These are phyloP conservation scores for Sinocyclocheilus anshuiensis DNA, from an alignment of 2,113 vertebrate genomes.

Conservation along the genomic window DNA sequence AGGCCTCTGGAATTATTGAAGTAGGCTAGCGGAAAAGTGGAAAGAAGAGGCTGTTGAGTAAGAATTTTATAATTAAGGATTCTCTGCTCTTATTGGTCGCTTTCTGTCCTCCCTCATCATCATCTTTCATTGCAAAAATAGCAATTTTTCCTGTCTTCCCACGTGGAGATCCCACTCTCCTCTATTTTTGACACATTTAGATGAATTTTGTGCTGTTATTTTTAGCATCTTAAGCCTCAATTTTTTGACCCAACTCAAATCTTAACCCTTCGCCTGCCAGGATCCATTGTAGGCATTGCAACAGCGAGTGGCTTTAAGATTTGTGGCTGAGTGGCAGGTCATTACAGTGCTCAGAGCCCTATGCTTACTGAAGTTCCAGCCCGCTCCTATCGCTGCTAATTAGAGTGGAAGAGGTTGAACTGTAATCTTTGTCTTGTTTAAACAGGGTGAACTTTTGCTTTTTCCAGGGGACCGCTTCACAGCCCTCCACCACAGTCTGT, in stretches of 20 bases:
- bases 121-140: slow-evolving; percentile 5
- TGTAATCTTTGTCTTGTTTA: slow-evolving; percentile 60
- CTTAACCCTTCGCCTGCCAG: slow-evolving; percentile 9
- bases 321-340: slow-evolving; percentile 41
- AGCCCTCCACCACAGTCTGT: background rate
- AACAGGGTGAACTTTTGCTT: slow-evolving; percentile 53
- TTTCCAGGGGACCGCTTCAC: slow-evolving; percentile 27
- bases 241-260: background rate
- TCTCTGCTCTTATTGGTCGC: slow-evolving; percentile 12
- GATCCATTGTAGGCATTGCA: background rate
- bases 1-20: background rate
- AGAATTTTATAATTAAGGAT: slow-evolving; percentile 17
- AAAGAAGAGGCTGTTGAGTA: slow-evolving; percentile 5
- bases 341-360: background rate
- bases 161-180: slow-evolving; percentile 7
- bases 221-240: slow-evolving; percentile 5
- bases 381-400: slow-evolving; percentile 54
- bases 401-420: slow-evolving; percentile 53
- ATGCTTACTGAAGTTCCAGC: slow-evolving; percentile 48
- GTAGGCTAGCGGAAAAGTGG: background rate
- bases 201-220: slow-evolving; percentile 5
- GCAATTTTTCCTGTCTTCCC: slow-evolving; percentile 3
- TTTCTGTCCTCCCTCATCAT: background rate
- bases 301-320: background rate
- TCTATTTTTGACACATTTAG: background rate